These are phyloP conservation scores for Plagodis dolabraria DNA, from an alignment of 2,888 invertebrate species.

Conservation along the genomic window DNA sequence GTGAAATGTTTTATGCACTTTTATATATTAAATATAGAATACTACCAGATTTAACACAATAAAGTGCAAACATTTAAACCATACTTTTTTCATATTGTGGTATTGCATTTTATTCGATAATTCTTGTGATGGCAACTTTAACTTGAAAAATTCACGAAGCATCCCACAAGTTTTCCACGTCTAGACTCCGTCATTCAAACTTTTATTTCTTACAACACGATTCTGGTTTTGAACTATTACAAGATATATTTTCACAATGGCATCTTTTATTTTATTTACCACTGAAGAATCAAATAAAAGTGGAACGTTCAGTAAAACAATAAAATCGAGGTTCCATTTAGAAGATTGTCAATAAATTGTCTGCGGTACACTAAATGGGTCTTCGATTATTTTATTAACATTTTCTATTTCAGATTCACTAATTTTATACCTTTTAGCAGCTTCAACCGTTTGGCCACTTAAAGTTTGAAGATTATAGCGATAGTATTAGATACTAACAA, in stretches of 20 bases:
- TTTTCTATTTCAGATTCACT: constrained; percentile 41
- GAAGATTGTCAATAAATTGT: constrained; percentile 34
- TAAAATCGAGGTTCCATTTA: constrained; percentile 35
- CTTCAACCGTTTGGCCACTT: constrained; percentile 35
- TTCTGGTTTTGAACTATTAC: constrained; percentile 17
- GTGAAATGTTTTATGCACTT: too few species aligned
- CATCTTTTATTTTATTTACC: constrained; percentile 28
- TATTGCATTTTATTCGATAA: too few species aligned
- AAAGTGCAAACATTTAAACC: too few species aligned
- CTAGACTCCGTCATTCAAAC: constrained; percentile 11
- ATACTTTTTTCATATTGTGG: background rate
- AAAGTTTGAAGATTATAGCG: constrained; percentile 28
- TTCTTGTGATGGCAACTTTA: constrained; percentile 15
- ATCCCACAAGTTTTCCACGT: constrained; percentile 8
- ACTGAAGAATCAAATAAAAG: constrained; percentile 33
- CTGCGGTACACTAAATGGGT: constrained; percentile 27
- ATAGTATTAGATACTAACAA: constrained; percentile 40
- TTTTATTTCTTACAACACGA: constrained; percentile 23
- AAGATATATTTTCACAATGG: constrained; percentile 27
- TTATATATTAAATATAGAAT: too few species aligned
- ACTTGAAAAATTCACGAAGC: constrained; percentile 4
- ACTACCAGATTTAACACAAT: too few species aligned
- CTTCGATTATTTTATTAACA: constrained; percentile 31
- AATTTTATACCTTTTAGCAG: constrained; percentile 36
- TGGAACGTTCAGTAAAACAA: constrained; percentile 33